These are phyloP conservation scores for Drosophila novamexicana DNA, from an alignment of 1,140 invertebrate genomes.

Conservation along the genomic window DNA sequence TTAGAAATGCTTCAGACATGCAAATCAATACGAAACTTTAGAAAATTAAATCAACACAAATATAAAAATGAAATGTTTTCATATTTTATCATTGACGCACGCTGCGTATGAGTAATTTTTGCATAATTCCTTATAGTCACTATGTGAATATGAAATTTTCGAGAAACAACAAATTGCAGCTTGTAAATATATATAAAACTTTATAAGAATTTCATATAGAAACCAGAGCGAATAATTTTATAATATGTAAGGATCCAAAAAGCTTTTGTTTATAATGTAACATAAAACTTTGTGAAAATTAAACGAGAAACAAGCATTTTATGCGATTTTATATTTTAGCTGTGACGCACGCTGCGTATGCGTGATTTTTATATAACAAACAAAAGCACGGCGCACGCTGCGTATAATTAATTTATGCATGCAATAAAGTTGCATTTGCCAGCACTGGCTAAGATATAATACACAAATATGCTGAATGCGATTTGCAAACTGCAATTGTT, in stretches of 20 bases:
- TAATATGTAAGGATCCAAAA: too few species aligned
- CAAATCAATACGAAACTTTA: background rate
- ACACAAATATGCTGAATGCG: background rate
- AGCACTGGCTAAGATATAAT: background rate
- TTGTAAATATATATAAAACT: too few species aligned
- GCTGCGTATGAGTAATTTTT: conserved; percentile 16
- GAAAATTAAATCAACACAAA: background rate
- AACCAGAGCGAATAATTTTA: too few species aligned
- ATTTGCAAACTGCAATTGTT: background rate
- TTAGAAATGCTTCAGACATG: background rate
- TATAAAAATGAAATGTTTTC: background rate
- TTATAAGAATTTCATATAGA: too few species aligned
- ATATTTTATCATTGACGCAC: background rate
- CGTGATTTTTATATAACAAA: conserved; percentile 11
- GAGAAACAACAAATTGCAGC: too few species aligned
- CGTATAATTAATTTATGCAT: background rate
- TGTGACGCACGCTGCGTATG: conserved; percentile 12
- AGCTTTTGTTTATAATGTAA: too few species aligned
- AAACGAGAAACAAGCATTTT: background rate
- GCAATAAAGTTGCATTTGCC: too few species aligned
- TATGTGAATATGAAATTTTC: too few species aligned
- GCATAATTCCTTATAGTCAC: too few species aligned
- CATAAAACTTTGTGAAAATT: too few species aligned
- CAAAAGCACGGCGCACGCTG: background rate
- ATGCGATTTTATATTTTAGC: background rate